A percentile compares a stretch with the other conserved stretches of the same genome.
phyloP scores from a whole-genome alignment of 1,140 invertebrate species.

The Pseudomyrmex concolor region DNA sequence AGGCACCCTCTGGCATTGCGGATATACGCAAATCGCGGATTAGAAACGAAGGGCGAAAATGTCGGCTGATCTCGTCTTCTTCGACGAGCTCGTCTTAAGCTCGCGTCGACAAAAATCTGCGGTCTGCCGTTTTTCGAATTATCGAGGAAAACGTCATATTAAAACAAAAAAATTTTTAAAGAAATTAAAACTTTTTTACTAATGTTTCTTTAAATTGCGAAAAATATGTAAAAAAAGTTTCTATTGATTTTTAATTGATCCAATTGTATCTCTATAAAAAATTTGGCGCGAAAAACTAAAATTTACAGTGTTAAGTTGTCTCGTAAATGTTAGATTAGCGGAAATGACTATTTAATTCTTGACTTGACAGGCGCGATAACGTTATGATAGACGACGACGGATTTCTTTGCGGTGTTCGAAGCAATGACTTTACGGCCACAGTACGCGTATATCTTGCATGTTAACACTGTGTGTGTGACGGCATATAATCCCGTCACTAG shows the following conservation, averaged over 20 bases:
- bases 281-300: background rate
- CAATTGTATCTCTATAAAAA: background rate
- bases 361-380: conserved; percentile 11
- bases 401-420: conserved; percentile 28
- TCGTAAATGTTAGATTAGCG: conserved; percentile 24
- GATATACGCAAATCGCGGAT: conserved; percentile 76
- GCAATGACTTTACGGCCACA: conserved; percentile 13
- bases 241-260: background rate
- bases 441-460: conserved; percentile 10
- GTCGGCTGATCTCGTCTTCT: conserved; percentile 65
- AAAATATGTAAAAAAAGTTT: background rate
- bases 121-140: background rate
- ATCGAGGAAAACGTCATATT: background rate
- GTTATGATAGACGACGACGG: background rate
- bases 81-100: background rate
- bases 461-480: conserved; percentile 51
- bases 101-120: conserved; percentile 10
- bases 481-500: conserved; percentile 28
- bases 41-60: conserved; percentile 73
- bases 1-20: conserved; percentile 60
- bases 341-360: conserved; percentile 17
- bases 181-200: background rate
- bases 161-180: background rate
- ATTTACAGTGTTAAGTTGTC: background rate
- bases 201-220: background rate